phyloP scores from a whole-genome alignment of 2,113 vertebrate genomes.

The Forbesichthys agassizii region DNA sequence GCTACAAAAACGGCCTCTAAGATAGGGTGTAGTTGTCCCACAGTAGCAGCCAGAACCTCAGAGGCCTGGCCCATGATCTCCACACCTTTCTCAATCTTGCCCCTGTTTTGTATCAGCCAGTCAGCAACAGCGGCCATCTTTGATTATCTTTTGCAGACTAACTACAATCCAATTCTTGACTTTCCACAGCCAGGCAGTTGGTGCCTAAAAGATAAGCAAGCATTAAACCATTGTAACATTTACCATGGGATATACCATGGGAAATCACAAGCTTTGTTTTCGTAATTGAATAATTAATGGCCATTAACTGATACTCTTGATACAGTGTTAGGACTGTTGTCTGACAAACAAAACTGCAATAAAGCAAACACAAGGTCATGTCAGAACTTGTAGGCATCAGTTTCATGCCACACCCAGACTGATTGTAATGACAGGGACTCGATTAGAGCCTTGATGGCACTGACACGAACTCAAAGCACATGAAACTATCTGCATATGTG shows the following conservation, averaged over 20 bases:
- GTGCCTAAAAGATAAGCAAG: constrained; percentile 71
- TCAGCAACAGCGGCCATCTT: constrained; percentile 77
- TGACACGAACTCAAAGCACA: constrained; percentile 36
- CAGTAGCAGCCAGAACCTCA: constrained; percentile 75
- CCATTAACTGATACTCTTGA: constrained; percentile 12
- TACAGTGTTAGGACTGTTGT: constrained; percentile 23
- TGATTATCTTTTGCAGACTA: constrained; percentile 23
- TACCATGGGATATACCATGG: not conserved
- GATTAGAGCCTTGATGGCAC: constrained; percentile 46
- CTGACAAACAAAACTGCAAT: constrained; percentile 47
- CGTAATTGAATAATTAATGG: not conserved
- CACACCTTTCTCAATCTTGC: constrained; percentile 79
- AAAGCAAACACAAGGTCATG: constrained; percentile 58
- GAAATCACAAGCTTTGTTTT: constrained; percentile 23
- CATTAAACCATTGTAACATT: constrained; percentile 55
- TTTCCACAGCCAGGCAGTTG: constrained; percentile 40
- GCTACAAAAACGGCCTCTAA: constrained; percentile 78
- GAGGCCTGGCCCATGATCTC: constrained; percentile 79
- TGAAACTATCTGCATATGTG: constrained; percentile 34
- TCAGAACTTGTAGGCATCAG: constrained; percentile 64
- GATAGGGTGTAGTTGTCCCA: constrained; percentile 79
- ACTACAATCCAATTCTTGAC: constrained; percentile 35
- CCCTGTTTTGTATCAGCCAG: constrained; percentile 77
- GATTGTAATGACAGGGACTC: constrained; percentile 55
- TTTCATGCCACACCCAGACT: constrained; percentile 68